Base-by-base conservation (phyloP, 2,113 vertebrate species). In the Rhinolophus ferrumequinum region DNA sequence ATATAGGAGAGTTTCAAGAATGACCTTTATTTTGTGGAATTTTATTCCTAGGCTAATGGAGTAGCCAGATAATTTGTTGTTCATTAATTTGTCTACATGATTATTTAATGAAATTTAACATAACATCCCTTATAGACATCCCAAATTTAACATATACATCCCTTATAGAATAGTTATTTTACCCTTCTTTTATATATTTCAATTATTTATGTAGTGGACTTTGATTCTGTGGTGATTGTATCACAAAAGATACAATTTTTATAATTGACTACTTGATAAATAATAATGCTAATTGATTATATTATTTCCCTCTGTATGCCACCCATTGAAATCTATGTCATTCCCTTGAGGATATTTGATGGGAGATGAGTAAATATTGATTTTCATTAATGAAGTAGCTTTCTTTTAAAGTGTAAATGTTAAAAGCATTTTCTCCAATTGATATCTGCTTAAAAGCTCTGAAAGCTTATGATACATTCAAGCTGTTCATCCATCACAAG, bases 361-460 rank as follows among this genome's bases (percentile, higher is more conserved):
- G 50, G 86, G 30, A 90, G 19, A 28, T 24, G 9, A 69, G 52
- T 75, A 87, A 88, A 92, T 90, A 87, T 16, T 90, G 50, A 90
- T 94, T 95, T 97, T 91, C 52, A 56, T 81, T 84, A 95, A 86
- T 44, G 21, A 96, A 95, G 41, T 89, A 3, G 15, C 62, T 95
- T 86, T 83, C 35, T 56, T 73, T 77, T 50, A 83, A 85, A 83
- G 54, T 64, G 7, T 87, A 75, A 92, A 58, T 92, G 5, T 66
- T 80, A 90, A 95, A 90, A 94, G 15, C 41, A 92, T 96, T 86
- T 95, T 90, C 24, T 82, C 22, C 66, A 66, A 33, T 11, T 88
- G 54, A 66, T 56, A 35, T n/a, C 12, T 82, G 41, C 22, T 83
- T 90, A 95, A 89, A 47, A 89, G 41, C 21, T 93, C 30, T 91